Evolutionary conservation across 2,797 vertebrate genomes (phyloP).

Genomic region (Coendou prehensilis): DNA sequence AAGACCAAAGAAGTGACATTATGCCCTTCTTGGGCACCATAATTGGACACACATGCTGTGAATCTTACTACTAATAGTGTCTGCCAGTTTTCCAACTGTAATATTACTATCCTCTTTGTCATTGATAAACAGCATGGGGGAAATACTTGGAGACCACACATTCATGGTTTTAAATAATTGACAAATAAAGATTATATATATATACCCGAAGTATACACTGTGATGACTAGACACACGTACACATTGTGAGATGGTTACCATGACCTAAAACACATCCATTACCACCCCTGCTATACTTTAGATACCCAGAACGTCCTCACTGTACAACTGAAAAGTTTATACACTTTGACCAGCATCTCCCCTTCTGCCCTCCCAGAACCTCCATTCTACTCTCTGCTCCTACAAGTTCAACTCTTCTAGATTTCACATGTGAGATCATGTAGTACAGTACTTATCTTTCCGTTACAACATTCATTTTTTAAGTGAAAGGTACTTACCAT

Average conservation of each 20-base stretch:
- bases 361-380: neutral
- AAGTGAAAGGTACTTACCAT: neutral
- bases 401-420: neutral
- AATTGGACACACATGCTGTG: neutral
- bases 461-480: neutral
- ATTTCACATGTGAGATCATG: neutral
- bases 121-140: neutral
- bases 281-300: neutral
- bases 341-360: neutral
- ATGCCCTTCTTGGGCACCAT: neutral
- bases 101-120: conserved; percentile 26
- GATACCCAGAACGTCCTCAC: neutral
- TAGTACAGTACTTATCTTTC: neutral
- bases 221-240: neutral
- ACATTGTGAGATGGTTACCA: neutral
- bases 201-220: neutral
- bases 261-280: neutral
- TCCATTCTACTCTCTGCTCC: neutral
- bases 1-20: neutral
- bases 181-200: neutral
- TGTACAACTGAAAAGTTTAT: neutral
- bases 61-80: neutral
- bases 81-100: neutral
- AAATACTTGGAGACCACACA: conserved; percentile 20
- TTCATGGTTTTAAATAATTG: neutral